These are phyloP conservation scores for Lepidochitona cinerea DNA, from an alignment of 2,888 invertebrate genomes.

Conservation along the genomic window DNA sequence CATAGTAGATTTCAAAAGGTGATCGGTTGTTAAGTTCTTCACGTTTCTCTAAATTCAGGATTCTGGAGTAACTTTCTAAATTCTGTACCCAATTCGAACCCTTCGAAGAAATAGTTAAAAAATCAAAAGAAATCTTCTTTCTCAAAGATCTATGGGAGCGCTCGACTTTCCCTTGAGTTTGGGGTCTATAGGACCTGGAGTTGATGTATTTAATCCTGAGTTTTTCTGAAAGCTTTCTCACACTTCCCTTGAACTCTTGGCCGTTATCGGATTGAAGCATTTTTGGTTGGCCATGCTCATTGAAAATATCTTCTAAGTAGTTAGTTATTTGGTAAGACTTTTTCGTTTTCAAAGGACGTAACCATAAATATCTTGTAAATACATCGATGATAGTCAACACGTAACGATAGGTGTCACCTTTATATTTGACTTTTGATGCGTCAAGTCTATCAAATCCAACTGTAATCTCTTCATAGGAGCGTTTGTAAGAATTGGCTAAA, in stretches of 20 bases:
- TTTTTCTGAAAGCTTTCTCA: not conserved
- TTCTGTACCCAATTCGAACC: not conserved
- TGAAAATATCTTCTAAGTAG: not conserved
- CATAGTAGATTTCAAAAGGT: not conserved
- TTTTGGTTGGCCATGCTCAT: constrained; percentile 7
- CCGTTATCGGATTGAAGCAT: constrained; percentile 10
- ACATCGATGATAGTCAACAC: constrained; percentile 21
- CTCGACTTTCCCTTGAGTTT: constrained; percentile 22
- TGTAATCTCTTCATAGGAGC: not conserved
- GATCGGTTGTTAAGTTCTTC: not conserved
- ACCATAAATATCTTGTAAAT: constrained; percentile 14
- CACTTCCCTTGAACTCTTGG: constrained; percentile 8
- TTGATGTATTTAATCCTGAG: not conserved
- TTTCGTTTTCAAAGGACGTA: constrained; percentile 8
- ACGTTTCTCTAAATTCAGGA: not conserved
- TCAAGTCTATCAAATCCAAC: constrained; percentile 18
- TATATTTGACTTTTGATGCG: not conserved
- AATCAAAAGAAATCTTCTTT: constrained; percentile 7
- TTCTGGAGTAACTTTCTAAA: not conserved
- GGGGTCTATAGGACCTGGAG: constrained; percentile 17
- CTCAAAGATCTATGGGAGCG: constrained; percentile 14
- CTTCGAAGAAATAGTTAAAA: not conserved
- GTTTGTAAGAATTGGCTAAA: not conserved
- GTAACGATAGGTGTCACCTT: constrained; percentile 9
- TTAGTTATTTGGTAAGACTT: not conserved